Base-by-base conservation (phyloP, 2,797 vertebrate species). In the Anabacerthia variegaticeps region DNA sequence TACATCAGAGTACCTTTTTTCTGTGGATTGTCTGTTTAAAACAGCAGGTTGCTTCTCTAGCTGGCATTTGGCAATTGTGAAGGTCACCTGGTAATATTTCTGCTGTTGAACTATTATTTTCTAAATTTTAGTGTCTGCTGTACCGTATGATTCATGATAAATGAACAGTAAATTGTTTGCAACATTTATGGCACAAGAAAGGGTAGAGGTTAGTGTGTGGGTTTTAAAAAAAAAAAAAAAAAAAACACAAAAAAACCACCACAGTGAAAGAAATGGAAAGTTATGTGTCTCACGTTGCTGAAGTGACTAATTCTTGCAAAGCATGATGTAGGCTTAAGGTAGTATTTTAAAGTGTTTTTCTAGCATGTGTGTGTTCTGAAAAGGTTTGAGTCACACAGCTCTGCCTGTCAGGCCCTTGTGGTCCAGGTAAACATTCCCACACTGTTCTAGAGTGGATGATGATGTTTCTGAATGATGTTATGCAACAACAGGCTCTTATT, bases 301-400 rank as follows among this genome's bases (percentile, higher is more conserved):
- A 88, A 37, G 65, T 95, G 85, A 93, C 82, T 90, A 95, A 91
- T 76, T 92, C 86, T 74, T 93, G 76, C 78, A 51, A 82, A 87
- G 61, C n/a, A n/a, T n/a, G 59, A 44, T 34, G 37, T 79, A 88
- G 76, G 44, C 39, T 81, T 66, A 81, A 73, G 73, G n/a, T 76
- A 39, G 41, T 88, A 59, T 89, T 94, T 95, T 72, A 12, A 93
- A 84, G 18, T 88, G 68, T 87, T 94, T 85, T 36, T 91, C 34
- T 65, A 32, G 39, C 1, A 1, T 63, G n/a, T 69, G 54, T 76
- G 37, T 46, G 4, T 86, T 79, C 30, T 69, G 59, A 84, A 91
- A 77, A 44, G 32, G 23, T 68, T 63, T 94, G 85, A 94, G 74
- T 92, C 69, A 59, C 8, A 2, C 83, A 41, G 23, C 34, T 91